Evolutionary conservation across 1,140 invertebrate species (phyloP).

Genomic region (Drosophila gunungcola): DNA sequence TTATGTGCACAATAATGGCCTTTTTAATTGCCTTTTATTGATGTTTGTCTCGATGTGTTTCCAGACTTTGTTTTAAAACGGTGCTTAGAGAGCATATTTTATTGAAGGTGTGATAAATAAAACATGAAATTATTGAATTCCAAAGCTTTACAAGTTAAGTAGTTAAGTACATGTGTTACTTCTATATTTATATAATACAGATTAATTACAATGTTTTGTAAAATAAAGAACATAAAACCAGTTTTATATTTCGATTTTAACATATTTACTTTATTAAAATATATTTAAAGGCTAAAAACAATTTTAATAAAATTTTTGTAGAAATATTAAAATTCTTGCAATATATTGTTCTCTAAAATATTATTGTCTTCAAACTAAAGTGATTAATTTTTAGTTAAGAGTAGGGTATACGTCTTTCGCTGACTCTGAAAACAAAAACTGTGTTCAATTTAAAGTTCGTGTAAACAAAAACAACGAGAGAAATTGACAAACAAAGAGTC

Average conservation of each 20-base stretch:
- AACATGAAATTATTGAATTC: no score
- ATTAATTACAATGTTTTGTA: no score
- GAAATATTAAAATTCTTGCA: no score
- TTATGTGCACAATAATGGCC: constrained; percentile 5
- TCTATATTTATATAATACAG: no score
- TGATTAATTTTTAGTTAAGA: not conserved
- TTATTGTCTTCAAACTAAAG: not conserved
- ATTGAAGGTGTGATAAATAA: no score
- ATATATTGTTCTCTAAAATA: no score
- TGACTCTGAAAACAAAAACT: not conserved
- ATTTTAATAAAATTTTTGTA: not conserved
- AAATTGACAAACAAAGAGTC: not conserved
- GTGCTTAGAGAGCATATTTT: not conserved
- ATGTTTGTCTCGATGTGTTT: not conserved
- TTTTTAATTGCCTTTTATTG: constrained; percentile 20
- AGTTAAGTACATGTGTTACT: no score
- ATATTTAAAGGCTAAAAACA: no score
- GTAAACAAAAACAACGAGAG: not conserved
- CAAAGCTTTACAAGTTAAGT: no score
- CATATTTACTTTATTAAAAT: no score
- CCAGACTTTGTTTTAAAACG: not conserved
- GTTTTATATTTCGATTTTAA: no score
- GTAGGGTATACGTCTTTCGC: not conserved
- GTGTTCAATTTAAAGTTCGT: not conserved
- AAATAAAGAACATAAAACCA: no score